Evolutionary conservation across 2,797 vertebrate species (phyloP).

Genomic region (Chiroxiphia lanceolata): DNA sequence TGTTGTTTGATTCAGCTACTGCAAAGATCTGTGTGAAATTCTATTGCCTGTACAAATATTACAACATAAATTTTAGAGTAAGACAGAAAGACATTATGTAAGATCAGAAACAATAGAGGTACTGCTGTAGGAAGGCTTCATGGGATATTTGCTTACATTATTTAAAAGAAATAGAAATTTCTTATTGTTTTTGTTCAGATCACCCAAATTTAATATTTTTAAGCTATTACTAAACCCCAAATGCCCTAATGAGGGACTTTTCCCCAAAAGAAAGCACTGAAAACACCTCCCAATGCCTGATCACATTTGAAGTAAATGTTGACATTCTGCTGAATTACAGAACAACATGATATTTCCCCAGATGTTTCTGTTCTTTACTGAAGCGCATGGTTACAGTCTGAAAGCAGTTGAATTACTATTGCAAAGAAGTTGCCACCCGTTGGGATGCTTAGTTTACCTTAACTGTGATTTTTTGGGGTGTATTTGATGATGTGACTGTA

Average conservation of each 20-base stretch:
- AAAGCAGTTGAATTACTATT: background rate
- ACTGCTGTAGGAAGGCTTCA: background rate
- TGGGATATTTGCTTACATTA: background rate
- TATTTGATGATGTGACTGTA: background rate
- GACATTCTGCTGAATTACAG: conserved; percentile 16
- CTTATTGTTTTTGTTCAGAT: background rate
- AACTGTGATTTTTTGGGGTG: background rate
- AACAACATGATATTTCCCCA: background rate
- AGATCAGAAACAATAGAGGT: background rate
- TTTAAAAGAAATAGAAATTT: background rate
- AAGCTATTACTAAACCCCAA: background rate
- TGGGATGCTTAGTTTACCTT: background rate
- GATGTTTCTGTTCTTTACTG: background rate
- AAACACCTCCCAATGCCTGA: background rate
- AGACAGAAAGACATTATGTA: background rate
- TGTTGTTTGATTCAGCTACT: background rate
- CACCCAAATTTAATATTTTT: background rate
- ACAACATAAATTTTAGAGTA: background rate
- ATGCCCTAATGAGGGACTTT: background rate
- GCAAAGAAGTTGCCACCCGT: background rate
- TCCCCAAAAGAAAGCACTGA: background rate
- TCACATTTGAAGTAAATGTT: background rate
- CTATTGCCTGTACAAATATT: background rate
- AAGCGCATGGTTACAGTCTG: background rate
- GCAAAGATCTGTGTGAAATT: conserved; percentile 6